These are phyloP conservation scores for Caenorhabditis inopinata DNA, from an alignment of 1,140 invertebrate genomes.

Conservation along the genomic window DNA sequence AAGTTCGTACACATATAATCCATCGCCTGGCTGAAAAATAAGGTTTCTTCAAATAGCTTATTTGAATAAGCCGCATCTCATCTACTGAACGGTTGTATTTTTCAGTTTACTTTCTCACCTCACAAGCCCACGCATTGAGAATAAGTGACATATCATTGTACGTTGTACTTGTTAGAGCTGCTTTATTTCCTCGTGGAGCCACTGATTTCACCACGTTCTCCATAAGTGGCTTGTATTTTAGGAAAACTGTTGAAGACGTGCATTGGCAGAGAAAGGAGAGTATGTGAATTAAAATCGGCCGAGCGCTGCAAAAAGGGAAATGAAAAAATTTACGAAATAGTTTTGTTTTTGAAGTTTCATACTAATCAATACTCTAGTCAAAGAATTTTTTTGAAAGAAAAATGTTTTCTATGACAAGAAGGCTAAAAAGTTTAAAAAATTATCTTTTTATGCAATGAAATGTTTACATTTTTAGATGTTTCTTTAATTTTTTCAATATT, in stretches of 20 bases:
- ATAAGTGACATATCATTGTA: neutral
- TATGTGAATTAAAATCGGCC: neutral
- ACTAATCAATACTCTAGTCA: no score
- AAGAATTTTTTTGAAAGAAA: no score
- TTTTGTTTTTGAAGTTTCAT: neutral
- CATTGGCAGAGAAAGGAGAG: neutral
- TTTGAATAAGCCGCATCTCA: no score
- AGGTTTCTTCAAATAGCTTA: no score
- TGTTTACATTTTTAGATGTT: no score
- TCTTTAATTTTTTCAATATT: no score
- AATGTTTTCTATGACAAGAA: no score
- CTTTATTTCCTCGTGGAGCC: neutral
- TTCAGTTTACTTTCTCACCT: no score
- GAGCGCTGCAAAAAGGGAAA: neutral
- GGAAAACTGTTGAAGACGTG: neutral
- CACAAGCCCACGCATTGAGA: neutral
- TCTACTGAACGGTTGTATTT: no score
- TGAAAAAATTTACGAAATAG: neutral
- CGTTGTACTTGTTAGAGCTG: no score
- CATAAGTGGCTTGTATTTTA: neutral
- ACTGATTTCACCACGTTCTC: neutral
- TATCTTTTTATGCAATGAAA: no score
- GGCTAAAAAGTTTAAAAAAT: no score
- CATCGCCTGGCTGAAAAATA: neutral
- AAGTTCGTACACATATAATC: neutral